Evolutionary conservation across 2,888 invertebrate species (phyloP), one percentile per base, ranked within the genome.

Genomic region (Andrena praecox): DNA sequence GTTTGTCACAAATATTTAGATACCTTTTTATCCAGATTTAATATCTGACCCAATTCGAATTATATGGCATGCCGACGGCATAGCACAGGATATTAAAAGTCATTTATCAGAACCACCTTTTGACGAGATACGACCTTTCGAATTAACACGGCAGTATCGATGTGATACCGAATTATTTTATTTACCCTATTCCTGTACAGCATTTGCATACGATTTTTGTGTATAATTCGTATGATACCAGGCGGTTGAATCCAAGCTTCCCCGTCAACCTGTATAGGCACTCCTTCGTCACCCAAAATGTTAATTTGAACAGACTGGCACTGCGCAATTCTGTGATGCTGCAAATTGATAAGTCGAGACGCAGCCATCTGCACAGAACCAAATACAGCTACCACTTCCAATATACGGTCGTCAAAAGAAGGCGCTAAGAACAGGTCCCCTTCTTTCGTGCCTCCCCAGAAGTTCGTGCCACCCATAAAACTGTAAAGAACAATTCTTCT

Each of bases 161-260:
- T n/a, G 8, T 5, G 27, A 27, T 20, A 60, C 4, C 24, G 27
- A 48, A 31, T 48, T 12, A 59, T 29, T 62, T 67, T 35, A 90
- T 94, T 93, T 91, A 96, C 96, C 89, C 98, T 96, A 93, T 99
- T 99, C 80, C 99, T 95, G 92, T 98, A 98, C 31, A 99, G 95
- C 98, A 99, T 98, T 95, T 99, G 99, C 93, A 99, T 98, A 72
- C 99, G 95, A 94, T 99, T 99, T 95, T 99, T 99, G 94, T 99
- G 99, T 88, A 98, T 96, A 88, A 99, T 99, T 75, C 98, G 95
- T 88, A 99, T 98, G 93, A 98, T 98, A 52, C 99, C 99, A 0
- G 99, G 99, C 0, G 98, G 98, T 94, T 99, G 99, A 56, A 99
- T 95, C 99, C 99, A 99, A 1, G 99, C 99, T 94, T 99, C 99